These are phyloP conservation scores for Drosophila paramelanica DNA, from an alignment of 2,888 invertebrate genomes.

Conservation along the genomic window DNA sequence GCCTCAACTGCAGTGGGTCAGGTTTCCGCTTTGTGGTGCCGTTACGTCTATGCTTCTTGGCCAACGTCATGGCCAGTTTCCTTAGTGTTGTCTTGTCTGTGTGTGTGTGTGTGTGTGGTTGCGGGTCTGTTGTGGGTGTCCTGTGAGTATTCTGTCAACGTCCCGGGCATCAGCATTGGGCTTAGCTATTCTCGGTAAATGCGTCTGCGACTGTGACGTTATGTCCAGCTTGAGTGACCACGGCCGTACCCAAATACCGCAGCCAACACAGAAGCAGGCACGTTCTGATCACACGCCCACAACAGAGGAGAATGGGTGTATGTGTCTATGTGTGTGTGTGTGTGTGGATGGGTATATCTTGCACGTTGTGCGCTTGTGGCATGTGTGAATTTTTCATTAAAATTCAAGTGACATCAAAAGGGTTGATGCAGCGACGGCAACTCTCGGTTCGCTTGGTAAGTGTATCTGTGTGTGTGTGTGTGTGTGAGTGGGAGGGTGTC, in stretches of 20 bases:
- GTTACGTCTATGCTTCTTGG: conserved; percentile 30
- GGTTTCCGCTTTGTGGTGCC: conserved; percentile 32
- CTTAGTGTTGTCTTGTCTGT: conserved; percentile 20
- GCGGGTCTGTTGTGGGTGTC: conserved; percentile 5
- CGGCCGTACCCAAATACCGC: conserved; percentile 69
- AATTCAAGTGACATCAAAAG: conserved; percentile 83
- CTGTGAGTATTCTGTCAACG: conserved; percentile 1
- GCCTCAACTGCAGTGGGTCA: conserved; percentile 24
- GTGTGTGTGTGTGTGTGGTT: background rate
- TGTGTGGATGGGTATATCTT: conserved; percentile 43
- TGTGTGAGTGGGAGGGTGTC: conserved; percentile 59
- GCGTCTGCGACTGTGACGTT: conserved; percentile 19
- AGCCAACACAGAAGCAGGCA: conserved; percentile 53
- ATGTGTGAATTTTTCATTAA: conserved; percentile 82
- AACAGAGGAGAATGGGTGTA: background rate
- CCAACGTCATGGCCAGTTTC: conserved; percentile 60
- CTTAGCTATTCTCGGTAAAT: conserved; percentile 45
- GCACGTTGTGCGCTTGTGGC: conserved; percentile 75
- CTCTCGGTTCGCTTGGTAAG: conserved; percentile 33
- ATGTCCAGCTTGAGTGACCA: conserved; percentile 68
- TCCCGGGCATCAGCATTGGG: conserved; percentile 12
- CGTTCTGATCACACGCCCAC: conserved; percentile 54
- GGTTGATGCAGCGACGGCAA: conserved; percentile 61
- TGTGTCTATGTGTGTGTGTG: background rate
- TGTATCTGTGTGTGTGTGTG: conserved; percentile 16